Evolutionary conservation across 1,140 invertebrate genomes (phyloP), one percentile per base, ranked within the genome.

Genomic region (Drosophila novamexicana): DNA sequence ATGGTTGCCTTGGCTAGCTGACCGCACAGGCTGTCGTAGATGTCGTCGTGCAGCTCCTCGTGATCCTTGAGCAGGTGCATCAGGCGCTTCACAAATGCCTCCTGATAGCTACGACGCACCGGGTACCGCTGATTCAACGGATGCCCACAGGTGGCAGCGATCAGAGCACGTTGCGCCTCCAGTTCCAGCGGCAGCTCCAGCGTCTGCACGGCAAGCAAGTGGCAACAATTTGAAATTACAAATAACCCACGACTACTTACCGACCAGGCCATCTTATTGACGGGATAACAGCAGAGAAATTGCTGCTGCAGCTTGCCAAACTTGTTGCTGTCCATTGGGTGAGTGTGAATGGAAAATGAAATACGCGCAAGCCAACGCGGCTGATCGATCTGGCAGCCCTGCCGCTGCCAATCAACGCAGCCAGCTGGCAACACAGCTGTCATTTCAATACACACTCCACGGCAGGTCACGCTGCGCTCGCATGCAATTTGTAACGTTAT

Each of bases 1-100:
- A 36, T 6, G 0, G 14, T 45, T 6, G 34, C 56, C 10, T 79
- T 69, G 3, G 45, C 56, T 54, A 77, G 32, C 6, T 76, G 78
- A 1, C 56, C 61, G 56, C 82, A 91, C 7, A 89, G 68, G n/a
- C 67, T 67, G 44, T 74, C 64, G 39, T 90, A 92, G n/a, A 92
- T 57, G 9, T 72, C 66, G 37, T 92, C 91, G 53, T 92, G 91
- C 18, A 92, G 40, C 65, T 92, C 91, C 2, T 73, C 64, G 42
- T 70, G 73, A 44, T 79, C 75, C 44, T 77, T 57, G 9, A 92
- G 75, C n/a, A 77, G n/a, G 12, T 67, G 45, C 53, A 92, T 64
- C 10, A 92, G 56, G 6, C 82, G 83, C 37, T 92, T 92, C 0
- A 92, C 44, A 29, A 92, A 92, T 12, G 85, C 82, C 44, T 91